phyloP scores from a whole-genome alignment of 2,888 invertebrate genomes.

The Cheiracanthium punctorium region DNA sequence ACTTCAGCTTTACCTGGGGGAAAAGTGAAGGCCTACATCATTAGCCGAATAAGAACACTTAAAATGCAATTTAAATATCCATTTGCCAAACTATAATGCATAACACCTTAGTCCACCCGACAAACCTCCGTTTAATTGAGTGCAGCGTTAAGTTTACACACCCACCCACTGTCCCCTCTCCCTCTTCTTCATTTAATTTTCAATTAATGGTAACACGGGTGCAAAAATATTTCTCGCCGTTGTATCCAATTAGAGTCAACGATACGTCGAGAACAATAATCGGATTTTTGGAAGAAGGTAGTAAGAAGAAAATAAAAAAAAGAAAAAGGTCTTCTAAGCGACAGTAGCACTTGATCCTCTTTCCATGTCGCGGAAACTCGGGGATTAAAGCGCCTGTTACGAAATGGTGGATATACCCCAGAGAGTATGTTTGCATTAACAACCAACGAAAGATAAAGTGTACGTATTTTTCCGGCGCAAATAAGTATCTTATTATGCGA shows the following conservation, averaged over 20 bases:
- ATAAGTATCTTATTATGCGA: conserved; percentile 5
- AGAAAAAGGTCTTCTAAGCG: neutral
- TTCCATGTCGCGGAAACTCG: neutral
- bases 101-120: neutral
- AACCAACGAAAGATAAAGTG: neutral
- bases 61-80: neutral
- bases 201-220: neutral
- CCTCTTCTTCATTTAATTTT: neutral
- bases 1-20: no score
- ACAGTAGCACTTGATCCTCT: neutral
- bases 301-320: no score
- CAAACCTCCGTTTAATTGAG: neutral
- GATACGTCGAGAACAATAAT: conserved; percentile 1
- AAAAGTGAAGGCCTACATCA: no score
- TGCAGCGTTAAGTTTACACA: neutral
- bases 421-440: conserved; percentile 1
- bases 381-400: neutral
- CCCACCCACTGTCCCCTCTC: no score
- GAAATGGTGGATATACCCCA: neutral
- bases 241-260: conserved; percentile 4
- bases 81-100: neutral
- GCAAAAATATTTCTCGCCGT: conserved; percentile 1
- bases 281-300: neutral
- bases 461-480: neutral
- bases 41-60: neutral